phyloP scores from a whole-genome alignment of 2,888 invertebrate species.

The Pycnomerus fuliginosus region DNA sequence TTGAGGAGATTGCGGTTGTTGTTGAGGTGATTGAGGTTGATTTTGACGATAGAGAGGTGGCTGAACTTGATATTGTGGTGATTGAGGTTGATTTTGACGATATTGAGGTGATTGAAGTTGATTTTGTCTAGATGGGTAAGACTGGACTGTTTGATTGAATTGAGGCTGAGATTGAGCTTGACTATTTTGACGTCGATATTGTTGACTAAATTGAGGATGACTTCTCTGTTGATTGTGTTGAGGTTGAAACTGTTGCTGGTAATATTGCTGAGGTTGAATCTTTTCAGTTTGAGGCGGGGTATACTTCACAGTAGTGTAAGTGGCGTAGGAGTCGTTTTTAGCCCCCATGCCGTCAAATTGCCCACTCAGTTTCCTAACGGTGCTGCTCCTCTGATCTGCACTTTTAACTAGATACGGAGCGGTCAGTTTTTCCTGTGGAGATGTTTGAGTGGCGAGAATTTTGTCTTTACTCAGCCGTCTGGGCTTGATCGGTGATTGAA shows the following conservation, averaged over 20 bases:
- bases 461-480: constrained; percentile 39
- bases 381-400: constrained; percentile 32
- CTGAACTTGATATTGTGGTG: constrained; percentile 4
- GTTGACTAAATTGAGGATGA: no score
- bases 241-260: no score
- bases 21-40: no score
- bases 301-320: constrained; percentile 30
- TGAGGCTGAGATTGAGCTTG: constrained; percentile 4
- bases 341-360: constrained; percentile 43
- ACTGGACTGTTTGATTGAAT: no score
- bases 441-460: constrained; percentile 29
- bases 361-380: constrained; percentile 48
- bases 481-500: constrained; percentile 28
- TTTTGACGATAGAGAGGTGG: no score
- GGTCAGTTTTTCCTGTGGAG: constrained; percentile 35
- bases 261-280: constrained; percentile 5
- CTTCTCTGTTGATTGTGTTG: no score
- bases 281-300: constrained; percentile 12
- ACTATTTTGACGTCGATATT: no score
- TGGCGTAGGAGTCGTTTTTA: constrained; percentile 25
- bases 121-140: no score
- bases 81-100: no score
- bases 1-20: constrained; percentile 23
- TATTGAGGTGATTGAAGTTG: no score
- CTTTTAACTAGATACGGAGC: constrained; percentile 42